Evolutionary conservation across 2,888 invertebrate genomes (phyloP).

Genomic region (Clivina fossor): DNA sequence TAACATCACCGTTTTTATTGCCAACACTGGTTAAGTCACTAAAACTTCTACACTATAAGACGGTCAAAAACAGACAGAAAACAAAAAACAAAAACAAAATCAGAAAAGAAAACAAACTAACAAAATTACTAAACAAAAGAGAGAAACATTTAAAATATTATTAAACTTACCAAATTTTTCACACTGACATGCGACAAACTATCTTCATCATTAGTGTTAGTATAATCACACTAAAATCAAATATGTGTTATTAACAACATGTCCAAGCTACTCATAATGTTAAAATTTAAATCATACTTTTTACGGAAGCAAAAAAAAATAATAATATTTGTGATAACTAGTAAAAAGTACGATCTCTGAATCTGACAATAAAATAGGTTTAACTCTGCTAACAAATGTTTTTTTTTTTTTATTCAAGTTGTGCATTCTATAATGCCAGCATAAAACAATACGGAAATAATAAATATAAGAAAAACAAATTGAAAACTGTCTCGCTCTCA

Average conservation of each 20-base stretch:
- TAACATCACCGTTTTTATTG: constrained; percentile 12
- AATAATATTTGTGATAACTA: no score
- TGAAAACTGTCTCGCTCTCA: no score
- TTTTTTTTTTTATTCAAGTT: no score
- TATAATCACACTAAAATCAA: constrained; percentile 43
- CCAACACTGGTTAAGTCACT: constrained; percentile 61
- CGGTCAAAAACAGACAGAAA: constrained; percentile 34
- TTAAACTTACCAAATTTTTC: constrained; percentile 63
- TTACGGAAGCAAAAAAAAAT: no score
- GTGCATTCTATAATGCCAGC: no score
- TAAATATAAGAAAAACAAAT: no score
- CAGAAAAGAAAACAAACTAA: constrained; percentile 33
- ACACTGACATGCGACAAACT: constrained; percentile 66
- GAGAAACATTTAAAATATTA: constrained; percentile 34
- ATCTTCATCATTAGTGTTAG: constrained; percentile 51
- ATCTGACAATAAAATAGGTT: no score
- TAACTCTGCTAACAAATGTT: no score
- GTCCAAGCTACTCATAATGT: no score
- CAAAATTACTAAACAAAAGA: constrained; percentile 35
- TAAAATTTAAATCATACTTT: no score
- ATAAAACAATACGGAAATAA: no score
- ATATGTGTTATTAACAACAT: background rate
- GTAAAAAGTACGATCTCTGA: no score
- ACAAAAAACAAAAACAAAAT: constrained; percentile 27
- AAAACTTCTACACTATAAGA: constrained; percentile 61